Evolutionary conservation across 2,888 invertebrate species (phyloP).

Genomic region (Lasius fuliginosus): DNA sequence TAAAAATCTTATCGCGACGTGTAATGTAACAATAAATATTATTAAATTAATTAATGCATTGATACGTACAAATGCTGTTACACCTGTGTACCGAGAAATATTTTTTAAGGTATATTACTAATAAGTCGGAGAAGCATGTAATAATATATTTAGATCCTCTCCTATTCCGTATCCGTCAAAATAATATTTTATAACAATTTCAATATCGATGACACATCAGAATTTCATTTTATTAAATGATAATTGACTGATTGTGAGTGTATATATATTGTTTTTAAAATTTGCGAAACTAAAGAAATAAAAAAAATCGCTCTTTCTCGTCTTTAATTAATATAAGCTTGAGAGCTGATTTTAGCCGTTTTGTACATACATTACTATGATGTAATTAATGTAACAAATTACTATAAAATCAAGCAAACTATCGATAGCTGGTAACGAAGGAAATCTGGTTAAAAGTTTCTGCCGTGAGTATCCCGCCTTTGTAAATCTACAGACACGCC

Average conservation of each 20-base stretch:
- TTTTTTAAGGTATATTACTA: not conserved
- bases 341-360: not conserved
- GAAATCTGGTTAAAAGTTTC: not conserved
- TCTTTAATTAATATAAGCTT: not conserved
- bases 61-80: not conserved
- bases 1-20: not conserved
- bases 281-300: not conserved
- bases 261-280: not conserved
- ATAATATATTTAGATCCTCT: not conserved
- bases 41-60: slow-evolving; percentile 7
- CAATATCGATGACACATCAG: not conserved
- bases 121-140: not conserved
- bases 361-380: not conserved
- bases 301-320: no score
- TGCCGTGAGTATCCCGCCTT: not conserved
- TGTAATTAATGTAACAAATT: slow-evolving; percentile 17
- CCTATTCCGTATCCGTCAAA: not conserved
- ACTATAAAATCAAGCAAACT: not conserved
- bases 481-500: not conserved
- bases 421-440: slow-evolving; percentile 18
- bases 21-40: not conserved
- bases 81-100: no score
- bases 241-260: not conserved
- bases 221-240: not conserved
- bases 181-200: not conserved